Evolutionary conservation across 2,113 vertebrate species (phyloP).

Genomic region (Scomber japonicus): DNA sequence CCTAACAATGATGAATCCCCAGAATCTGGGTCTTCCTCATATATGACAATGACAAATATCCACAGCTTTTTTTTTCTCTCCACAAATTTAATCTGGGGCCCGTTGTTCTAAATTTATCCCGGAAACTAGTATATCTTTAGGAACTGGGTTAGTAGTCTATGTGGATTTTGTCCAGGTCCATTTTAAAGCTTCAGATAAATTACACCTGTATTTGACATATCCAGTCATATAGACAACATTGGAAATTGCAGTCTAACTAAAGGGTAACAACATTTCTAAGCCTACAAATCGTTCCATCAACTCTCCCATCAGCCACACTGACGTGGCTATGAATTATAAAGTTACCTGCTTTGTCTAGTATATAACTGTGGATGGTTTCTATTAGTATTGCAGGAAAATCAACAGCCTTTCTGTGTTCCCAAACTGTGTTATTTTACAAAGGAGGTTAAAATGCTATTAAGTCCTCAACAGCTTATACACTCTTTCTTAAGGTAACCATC

Average conservation of each 20-base stretch:
- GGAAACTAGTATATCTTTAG: constrained; percentile 52
- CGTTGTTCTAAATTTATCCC: constrained; percentile 75
- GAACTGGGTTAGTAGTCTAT: constrained; percentile 80
- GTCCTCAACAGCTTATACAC: no score
- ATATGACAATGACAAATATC: constrained; percentile 82
- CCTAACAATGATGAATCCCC: constrained; percentile 63
- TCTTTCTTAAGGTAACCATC: background rate
- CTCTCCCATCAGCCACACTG: background rate
- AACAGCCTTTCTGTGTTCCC: background rate
- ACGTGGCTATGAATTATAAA: background rate
- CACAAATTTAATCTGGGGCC: constrained; percentile 57
- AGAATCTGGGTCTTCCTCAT: constrained; percentile 57
- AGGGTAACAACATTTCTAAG: background rate
- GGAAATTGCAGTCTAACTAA: background rate
- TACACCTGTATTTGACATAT: constrained; percentile 19
- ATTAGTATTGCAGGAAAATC: background rate
- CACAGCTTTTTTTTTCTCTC: constrained; percentile 24
- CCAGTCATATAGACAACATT: background rate
- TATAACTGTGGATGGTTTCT: background rate
- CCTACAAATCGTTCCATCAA: no score
- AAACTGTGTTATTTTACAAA: background rate
- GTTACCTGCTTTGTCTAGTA: background rate
- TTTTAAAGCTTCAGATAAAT: constrained; percentile 22
- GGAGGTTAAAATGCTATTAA: no score
- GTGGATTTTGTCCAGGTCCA: constrained; percentile 52